Evolutionary conservation across 2,113 vertebrate genomes (phyloP), one percentile per base, ranked within the genome.

Genomic region (Morone chrysops): DNA sequence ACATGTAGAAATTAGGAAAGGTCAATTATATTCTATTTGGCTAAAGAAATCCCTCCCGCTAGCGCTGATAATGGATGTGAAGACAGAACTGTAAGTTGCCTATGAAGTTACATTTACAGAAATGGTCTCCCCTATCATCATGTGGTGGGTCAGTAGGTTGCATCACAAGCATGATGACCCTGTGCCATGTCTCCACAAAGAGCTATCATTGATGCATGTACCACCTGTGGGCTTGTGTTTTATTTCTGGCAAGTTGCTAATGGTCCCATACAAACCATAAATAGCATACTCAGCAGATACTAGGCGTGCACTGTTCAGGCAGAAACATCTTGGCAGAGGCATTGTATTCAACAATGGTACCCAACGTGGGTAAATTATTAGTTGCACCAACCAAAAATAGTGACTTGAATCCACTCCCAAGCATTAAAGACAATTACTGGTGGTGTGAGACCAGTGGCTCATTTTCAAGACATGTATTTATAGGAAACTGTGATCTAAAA

Each of bases 231-330:
- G 10, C 36, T 69, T 77, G 63, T 59, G 57, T 69, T 54, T 83
- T 88, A 92, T 93, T 90, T 88, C 66, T 87, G 63, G 79, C 51
- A 3, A 45, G 38, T 54, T 75, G 51, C 20, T 68, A 87, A 78
- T 82, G 17, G 85, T 62, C 48, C 36, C 18, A 81, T 65, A 17
- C 38, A 83, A 76, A 75, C 71, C 81, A 57, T 41, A 70, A 91
- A 87, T 89, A 85, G 71, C 4, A 6, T 71, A 8, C 60, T 80
- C 56, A 80, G 56, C 47, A 72, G 66, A 53, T 36, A 61, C 13
- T 65, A 70, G 78, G 72, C 17, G 38, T 68, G 74, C 36, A 51
- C 57, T 48, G 56, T 48, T 72, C 57, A 65, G 57, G 18, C 48
- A 67, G 59, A 71, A 76, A 78, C 82, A 70, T 90, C 89, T 89